Evolutionary conservation across 1,140 invertebrate genomes (phyloP).

Genomic region (Ericerus pela): DNA sequence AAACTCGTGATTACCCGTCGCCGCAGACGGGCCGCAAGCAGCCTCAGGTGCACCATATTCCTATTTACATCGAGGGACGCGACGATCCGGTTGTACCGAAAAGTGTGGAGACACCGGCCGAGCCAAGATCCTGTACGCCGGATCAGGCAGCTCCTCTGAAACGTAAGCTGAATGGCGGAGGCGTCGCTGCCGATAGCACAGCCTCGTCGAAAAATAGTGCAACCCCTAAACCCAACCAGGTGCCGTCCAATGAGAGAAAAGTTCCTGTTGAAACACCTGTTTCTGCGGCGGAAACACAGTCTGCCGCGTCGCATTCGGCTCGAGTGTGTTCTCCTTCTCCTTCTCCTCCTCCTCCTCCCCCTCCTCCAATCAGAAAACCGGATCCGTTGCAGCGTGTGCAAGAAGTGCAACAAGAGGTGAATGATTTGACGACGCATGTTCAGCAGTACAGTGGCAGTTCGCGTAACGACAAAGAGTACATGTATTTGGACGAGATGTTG

Average conservation of each 20-base stretch:
- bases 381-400: slow-evolving; percentile 64
- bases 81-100: slow-evolving; percentile 23
- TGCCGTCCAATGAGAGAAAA: neutral
- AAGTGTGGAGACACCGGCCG: no score
- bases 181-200: no score
- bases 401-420: slow-evolving; percentile 61
- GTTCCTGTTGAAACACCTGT: neutral
- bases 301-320: slow-evolving; percentile 14
- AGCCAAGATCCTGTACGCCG: neutral
- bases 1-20: slow-evolving; percentile 25
- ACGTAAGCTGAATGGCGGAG: no score
- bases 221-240: no score
- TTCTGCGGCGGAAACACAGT: neutral
- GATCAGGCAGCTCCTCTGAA: slow-evolving; percentile 30
- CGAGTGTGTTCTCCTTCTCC: slow-evolving; percentile 25
- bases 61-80: slow-evolving; percentile 66
- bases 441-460: slow-evolving; percentile 53
- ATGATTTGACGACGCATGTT: slow-evolving; percentile 58
- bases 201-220: no score
- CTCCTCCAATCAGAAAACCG: slow-evolving; percentile 33
- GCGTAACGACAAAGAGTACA: slow-evolving; percentile 66
- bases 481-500: slow-evolving; percentile 86
- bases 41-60: slow-evolving; percentile 57
- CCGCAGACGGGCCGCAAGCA: slow-evolving; percentile 21
- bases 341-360: slow-evolving; percentile 26